Base-by-base conservation (phyloP, 1,140 invertebrate species). In the Popillia japonica region DNA sequence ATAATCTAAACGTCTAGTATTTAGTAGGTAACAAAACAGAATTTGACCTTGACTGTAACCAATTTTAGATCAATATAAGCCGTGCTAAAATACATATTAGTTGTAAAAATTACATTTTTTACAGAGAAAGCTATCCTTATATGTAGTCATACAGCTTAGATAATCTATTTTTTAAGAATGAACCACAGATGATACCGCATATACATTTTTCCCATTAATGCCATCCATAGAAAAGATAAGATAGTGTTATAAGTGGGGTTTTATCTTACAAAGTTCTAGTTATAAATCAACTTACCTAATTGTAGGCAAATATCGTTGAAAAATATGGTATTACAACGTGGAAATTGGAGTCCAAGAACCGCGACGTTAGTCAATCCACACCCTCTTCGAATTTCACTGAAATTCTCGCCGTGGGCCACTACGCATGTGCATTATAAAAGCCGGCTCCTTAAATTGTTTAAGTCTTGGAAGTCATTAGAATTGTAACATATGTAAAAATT, bases 361-460 rank as follows among this genome's bases (percentile, higher is more conserved):
- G 9, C 61, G 22, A 17, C 4, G 22, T 23, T 22, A 7, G 61
- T 34, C 27, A 20, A 68, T 68, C 61, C 61, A 68, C 61, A 68
- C 61, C 61, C 61, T 22, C 61, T 68, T 27, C 20, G 61, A 27
- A 10, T 68, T 68, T 27, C 44, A 23, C 20, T 11, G 20, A 27
- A 68, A 68, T 68, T 68, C 20, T 68, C 27, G 61, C 27, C 20
- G 61, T 14, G 8, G 22, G 17, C 20, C 11, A 68, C 27, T 14
- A 68, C 61, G 61, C 61, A 68, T 68, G 61, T 27, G 61, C 61
- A 68, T 68, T 55, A 55, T 55, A 55, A 55, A 55, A 55, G 48
- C 48, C 48, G 48, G 48, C 48, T 55, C 48, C 48, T n/a, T 55
- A 17, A 17, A 48, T 17, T 48, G 2, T n/a, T n/a, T 3, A 17